Evolutionary conservation across 2,888 invertebrate species (phyloP), one percentile per base, ranked within the genome.

Genomic region (Ormyrus nitidulus): DNA sequence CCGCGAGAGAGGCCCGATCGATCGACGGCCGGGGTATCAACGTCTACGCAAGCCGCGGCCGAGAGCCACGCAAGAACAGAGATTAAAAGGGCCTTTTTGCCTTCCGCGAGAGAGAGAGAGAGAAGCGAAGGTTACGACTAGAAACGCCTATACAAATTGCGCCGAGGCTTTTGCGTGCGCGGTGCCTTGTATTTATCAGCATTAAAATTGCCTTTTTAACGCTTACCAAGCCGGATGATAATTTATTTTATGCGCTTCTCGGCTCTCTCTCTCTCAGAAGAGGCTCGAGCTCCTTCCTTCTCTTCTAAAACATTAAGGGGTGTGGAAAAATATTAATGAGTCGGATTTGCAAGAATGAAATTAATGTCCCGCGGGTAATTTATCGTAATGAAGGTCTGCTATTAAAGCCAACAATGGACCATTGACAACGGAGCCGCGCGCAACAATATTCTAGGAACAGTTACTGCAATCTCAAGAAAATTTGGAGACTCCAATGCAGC

Each of bases 151-250:
- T 62, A 53, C 66, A 73, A 68, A 72, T 66, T 68, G 61, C 66
- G 56, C 19, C 6, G 56, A 64, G 54, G 68, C 46, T 48, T 53
- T 53, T 44, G 8, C 1, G 51, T 19, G 61, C 53, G 11, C 10
- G 10, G 19, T n/a, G 11, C 11, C 46, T 61, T 44, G 53, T 69
- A 64, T 77, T 77, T 68, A 13, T 77, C 68, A 65, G 64, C 62
- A 79, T 73, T 79, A 73, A 73, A 51, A 48, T 59, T 68, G n/a
- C 6, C 13, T 78, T 77, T 77, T 78, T 62, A 1, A 59, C 9
- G 61, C 58, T 48, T 0, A n/a, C 48, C 7, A 5, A 46, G 6
- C 34, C 44, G 62, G 62, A 62, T 69, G 62, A 76, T 76, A 19
- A 62, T 76, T 76, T 76, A 69, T 69, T 76, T 69, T 46, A 34